These are phyloP conservation scores for Palloptera scutellata DNA, from an alignment of 2,888 invertebrate species.

Conservation along the genomic window DNA sequence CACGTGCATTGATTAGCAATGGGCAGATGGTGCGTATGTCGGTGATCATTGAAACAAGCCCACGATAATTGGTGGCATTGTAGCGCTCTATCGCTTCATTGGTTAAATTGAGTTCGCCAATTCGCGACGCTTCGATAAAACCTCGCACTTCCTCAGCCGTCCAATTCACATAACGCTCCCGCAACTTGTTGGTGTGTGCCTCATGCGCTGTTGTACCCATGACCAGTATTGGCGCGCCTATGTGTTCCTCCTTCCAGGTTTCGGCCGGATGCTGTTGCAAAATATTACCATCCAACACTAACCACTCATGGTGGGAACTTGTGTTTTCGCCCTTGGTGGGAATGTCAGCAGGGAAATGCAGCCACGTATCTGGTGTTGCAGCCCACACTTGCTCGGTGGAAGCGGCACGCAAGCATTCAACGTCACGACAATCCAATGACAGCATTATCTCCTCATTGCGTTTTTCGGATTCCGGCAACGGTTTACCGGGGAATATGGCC, in stretches of 20 bases:
- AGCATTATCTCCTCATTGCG: constrained; percentile 71
- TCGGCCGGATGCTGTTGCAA: constrained; percentile 74
- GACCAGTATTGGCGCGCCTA: constrained; percentile 67
- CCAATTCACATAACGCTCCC: constrained; percentile 72
- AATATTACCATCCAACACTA: constrained; percentile 77
- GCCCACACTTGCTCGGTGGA: constrained; percentile 70
- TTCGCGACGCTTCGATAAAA: constrained; percentile 67
- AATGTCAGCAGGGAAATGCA: constrained; percentile 68
- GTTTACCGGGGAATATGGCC: constrained; percentile 75
- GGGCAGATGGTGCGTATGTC: constrained; percentile 84
- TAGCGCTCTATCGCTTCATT: constrained; percentile 72
- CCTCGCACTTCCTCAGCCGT: constrained; percentile 72
- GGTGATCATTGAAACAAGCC: constrained; percentile 77
- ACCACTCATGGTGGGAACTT: constrained; percentile 73
- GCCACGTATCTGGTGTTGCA: constrained; percentile 78
- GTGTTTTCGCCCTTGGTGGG: constrained; percentile 68
- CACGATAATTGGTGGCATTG: constrained; percentile 73
- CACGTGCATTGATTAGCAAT: constrained; percentile 72
- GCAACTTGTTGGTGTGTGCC: constrained; percentile 71
- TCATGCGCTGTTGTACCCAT: constrained; percentile 80
- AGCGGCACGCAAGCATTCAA: constrained; percentile 68
- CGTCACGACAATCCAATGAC: constrained; percentile 68
- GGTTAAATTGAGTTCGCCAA: constrained; percentile 72
- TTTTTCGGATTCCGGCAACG: constrained; percentile 70
- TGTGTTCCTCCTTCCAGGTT: constrained; percentile 68